Conservation (phyloP, 2,113 vertebrate species). For the Tachycineta bicolor region DNA sequence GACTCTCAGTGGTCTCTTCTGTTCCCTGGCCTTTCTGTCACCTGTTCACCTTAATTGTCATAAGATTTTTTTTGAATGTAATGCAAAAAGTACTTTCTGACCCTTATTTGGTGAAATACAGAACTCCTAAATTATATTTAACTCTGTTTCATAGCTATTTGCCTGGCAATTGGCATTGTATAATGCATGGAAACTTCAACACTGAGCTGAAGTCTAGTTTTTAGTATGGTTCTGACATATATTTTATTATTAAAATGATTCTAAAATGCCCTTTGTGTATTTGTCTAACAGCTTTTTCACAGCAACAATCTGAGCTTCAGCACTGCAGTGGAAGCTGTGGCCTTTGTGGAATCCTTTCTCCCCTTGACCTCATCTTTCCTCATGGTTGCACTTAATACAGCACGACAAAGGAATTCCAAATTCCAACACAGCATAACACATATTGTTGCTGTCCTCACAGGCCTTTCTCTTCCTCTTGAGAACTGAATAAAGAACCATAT, state of each 20-base stretch:
- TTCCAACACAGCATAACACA: constrained; percentile 39
- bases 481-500: not conserved
- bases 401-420: constrained; percentile 25
- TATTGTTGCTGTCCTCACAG: not conserved
- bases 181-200: constrained; percentile 68
- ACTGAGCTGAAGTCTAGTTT: constrained; percentile 64
- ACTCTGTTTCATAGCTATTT: constrained; percentile 71
- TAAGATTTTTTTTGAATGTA: constrained; percentile 39
- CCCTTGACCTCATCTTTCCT: constrained; percentile 48
- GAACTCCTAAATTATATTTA: constrained; percentile 64
- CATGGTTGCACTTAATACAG: not conserved
- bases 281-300: constrained; percentile 55
- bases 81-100: constrained; percentile 31
- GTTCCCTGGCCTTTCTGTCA: not conserved
- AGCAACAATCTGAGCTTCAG: constrained; percentile 18
- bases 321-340: not conserved
- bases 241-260: constrained; percentile 69
- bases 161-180: constrained; percentile 65
- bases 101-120: constrained; percentile 52
- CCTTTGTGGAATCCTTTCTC: constrained; percentile 49
- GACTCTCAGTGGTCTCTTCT: not conserved
- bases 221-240: constrained; percentile 54
- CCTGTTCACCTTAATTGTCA: not conserved
- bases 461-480: not conserved
- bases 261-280: constrained; percentile 65